These are phyloP conservation scores for Onychomys leucogaster DNA, from an alignment of 2,797 vertebrate species.

Conservation along the genomic window DNA sequence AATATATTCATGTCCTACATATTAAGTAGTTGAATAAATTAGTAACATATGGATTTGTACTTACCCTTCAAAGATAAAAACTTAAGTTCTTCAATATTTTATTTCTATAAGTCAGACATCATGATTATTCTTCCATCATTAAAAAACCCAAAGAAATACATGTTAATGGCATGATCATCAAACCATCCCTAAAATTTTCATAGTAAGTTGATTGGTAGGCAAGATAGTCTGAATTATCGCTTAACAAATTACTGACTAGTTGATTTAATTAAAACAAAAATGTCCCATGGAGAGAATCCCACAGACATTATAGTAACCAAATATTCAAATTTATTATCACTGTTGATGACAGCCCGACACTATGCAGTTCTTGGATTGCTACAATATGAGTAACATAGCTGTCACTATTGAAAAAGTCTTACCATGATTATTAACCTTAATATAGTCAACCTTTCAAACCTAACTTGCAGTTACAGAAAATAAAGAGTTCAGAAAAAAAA, in stretches of 20 bases:
- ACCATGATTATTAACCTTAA: not conserved
- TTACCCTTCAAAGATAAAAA: slow-evolving; percentile 8
- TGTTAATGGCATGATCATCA: not conserved
- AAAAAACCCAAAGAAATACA: not conserved
- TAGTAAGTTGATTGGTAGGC: not conserved
- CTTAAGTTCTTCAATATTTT: slow-evolving; percentile 30
- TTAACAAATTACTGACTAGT: not conserved
- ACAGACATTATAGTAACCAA: not conserved
- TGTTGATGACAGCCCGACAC: not conserved
- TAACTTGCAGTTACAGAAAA: not conserved
- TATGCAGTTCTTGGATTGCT: not conserved
- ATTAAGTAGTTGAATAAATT: not conserved
- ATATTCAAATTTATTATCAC: not conserved
- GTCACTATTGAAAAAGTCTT: not conserved
- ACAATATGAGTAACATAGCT: not conserved
- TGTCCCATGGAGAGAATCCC: not conserved
- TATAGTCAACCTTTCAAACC: not conserved
- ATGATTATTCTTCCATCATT: not conserved
- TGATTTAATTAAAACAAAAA: not conserved
- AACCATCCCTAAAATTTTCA: not conserved
- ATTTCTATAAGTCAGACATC: not conserved
- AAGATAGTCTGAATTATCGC: not conserved
- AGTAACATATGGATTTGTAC: not conserved
- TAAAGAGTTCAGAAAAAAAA: not conserved
- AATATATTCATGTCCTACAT: not conserved